Base-by-base conservation (phyloP, 2,888 invertebrate species). In the Athetis lepigone region DNA sequence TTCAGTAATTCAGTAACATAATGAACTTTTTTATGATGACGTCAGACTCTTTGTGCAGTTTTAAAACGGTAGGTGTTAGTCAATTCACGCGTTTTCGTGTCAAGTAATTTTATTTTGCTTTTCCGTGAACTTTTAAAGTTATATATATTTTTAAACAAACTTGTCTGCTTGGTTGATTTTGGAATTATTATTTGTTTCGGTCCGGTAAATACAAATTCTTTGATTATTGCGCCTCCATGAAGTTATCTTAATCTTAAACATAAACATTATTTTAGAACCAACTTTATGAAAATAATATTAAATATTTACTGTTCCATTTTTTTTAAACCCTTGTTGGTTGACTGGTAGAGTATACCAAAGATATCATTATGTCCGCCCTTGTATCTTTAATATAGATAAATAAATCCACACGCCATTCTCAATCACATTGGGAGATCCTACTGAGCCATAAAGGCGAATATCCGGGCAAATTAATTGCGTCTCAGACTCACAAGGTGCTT, bases 81-180 rank as follows among this genome's bases (percentile, higher is more conserved):
- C n/a, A 29, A 36, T 33, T 27, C 21, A 43, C 21, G 13, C 6
- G 1, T 58, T 47, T 49, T 9, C 40, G 39, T 52, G 39, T 58
- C 46, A 23, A 56, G 37, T 49, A 4, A 49, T 59, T 59, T 66
- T 59, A 57, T 37, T 51, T 8, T 42, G 39, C n/a, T 29, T 57
- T 61, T 16, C 54, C 54, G 70, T 75, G 21, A 49, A 59, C 51
- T 16, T 43, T 67, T 52, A n/a, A 25, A 51, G 27, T 60, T 7
- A 33, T 33, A 67, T 39, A 63, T 37, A 40, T 27, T 46, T 70
- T 49, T 51, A 49, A 59, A 66, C 66, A 67, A 76, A 63, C 39
- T 77, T 62, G 11, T 63, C 52, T 51, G 74, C 59, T 63, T 71
- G 47, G 77, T 57, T 76, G 77, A 55, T 7, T 70, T 58, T 21